Conservation (phyloP, 2,797 vertebrate species). For the Rousettus madagascariensis region DNA sequence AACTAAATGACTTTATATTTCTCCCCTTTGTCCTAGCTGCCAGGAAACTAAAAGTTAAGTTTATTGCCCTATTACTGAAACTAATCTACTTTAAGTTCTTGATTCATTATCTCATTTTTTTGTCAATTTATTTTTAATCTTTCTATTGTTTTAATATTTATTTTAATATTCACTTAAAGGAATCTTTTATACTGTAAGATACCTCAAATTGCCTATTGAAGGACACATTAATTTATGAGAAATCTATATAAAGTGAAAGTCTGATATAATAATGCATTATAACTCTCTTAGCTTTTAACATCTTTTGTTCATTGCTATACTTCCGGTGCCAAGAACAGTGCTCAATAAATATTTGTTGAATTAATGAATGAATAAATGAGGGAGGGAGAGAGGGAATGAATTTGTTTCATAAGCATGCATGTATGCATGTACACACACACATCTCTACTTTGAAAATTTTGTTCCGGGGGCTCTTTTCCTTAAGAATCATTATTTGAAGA, state of each 20-base stretch:
- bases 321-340: background rate
- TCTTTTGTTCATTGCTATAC: background rate
- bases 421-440: rapidly evolving
- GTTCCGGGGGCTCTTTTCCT: background rate
- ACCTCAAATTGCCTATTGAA: background rate
- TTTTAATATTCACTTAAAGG: background rate
- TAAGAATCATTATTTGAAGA: background rate
- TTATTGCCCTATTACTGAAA: background rate
- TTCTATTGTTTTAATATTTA: background rate
- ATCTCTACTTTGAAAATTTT: background rate
- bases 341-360: background rate
- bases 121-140: constrained; percentile 13
- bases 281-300: background rate
- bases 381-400: background rate
- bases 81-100: background rate
- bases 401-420: background rate
- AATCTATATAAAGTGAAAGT: background rate
- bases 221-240: background rate
- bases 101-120: background rate
- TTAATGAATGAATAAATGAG: background rate
- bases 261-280: background rate
- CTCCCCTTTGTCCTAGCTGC: background rate
- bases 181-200: background rate
- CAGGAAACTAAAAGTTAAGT: constrained; percentile 29
- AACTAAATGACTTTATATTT: background rate